Base-by-base conservation (phyloP, 2,797 vertebrate species). In the Lepus townsendii region DNA sequence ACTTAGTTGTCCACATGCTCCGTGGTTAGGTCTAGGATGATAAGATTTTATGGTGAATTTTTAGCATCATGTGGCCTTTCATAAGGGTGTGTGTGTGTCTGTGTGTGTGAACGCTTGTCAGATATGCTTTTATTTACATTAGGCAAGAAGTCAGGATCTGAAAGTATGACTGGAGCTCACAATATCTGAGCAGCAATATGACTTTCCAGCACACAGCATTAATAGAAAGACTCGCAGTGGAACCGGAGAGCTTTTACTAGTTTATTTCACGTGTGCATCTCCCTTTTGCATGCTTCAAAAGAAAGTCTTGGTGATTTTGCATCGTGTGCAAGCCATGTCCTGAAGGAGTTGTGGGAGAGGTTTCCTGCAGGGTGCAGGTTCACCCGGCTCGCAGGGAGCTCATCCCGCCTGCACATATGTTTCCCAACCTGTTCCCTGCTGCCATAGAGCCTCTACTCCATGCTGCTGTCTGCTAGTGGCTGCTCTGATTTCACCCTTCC, bases 261-360 rank as follows among this genome's bases (percentile, higher is more conserved):
- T 71, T 92, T 96, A 73, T 92, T 95, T 96, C 82, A 83, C 83
- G 27, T 66, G 50, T 62, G 19, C 10, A 27, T 14, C 92, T 88
- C 66, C 82, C 65, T 72, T 88, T 83, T 19, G 50, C 83, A 77
- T 66, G 2, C 85, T 85, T 85, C 63, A 62, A 76, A 88, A 73
- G 54, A 71, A 66, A 76, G 32, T 11, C 7, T 86, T 52, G 85
- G 35, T 0, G 3, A 78, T 91, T 82, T 90, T 84, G 42, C 52
- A 76, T 52, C 30, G 27, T 76, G 9, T 88, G 47, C 54, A 93
- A 69, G 62, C 60, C 50, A 83, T 88, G 35, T 32, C 8, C 72
- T 84, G 76, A 42, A 35, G 62, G 38, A 95, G n/a, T 73, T 83
- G 3, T 5, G 3, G 47, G 78, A 75, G 68, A 68, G 84, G n/a